phyloP scores from a whole-genome alignment of 2,888 invertebrate genomes.

The Pollenia griseotomentosa region DNA sequence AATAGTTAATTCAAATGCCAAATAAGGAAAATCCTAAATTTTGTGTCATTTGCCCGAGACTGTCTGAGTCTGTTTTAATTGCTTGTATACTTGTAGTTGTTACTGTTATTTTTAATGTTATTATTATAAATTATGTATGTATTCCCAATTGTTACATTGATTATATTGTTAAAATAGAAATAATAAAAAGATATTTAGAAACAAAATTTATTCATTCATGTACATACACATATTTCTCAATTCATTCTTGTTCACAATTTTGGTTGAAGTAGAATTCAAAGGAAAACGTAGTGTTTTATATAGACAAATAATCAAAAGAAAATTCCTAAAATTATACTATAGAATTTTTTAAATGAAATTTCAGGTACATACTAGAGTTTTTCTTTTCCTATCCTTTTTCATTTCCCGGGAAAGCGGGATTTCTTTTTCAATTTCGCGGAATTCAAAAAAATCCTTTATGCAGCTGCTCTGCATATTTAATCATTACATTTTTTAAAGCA shows the following conservation, averaged over 20 bases:
- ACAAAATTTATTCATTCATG: not conserved
- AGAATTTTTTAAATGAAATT: too few relatives aligned
- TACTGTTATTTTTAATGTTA: constrained; percentile 1
- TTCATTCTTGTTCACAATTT: not conserved
- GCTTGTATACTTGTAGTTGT: not conserved
- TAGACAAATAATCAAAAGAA: too few relatives aligned
- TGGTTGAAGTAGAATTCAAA: not conserved
- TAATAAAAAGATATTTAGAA: not conserved
- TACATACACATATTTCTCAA: not conserved
- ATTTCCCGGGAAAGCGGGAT: too few relatives aligned
- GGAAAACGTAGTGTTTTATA: too few relatives aligned
- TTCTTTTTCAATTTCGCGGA: too few relatives aligned
- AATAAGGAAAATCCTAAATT: not conserved
- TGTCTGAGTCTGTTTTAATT: not conserved
- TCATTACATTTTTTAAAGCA: too few relatives aligned
- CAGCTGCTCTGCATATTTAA: too few relatives aligned
- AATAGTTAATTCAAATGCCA: too few relatives aligned
- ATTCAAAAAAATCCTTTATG: too few relatives aligned
- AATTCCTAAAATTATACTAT: too few relatives aligned
- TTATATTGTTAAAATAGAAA: constrained; percentile 53
- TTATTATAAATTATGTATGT: constrained; percentile 38
- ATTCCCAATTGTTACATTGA: constrained; percentile 60
- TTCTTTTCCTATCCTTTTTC: too few relatives aligned
- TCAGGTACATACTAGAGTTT: too few relatives aligned
- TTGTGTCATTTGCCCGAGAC: not conserved